phyloP scores from a whole-genome alignment of 2,888 invertebrate genomes.

The Ormyrus pomaceus region DNA sequence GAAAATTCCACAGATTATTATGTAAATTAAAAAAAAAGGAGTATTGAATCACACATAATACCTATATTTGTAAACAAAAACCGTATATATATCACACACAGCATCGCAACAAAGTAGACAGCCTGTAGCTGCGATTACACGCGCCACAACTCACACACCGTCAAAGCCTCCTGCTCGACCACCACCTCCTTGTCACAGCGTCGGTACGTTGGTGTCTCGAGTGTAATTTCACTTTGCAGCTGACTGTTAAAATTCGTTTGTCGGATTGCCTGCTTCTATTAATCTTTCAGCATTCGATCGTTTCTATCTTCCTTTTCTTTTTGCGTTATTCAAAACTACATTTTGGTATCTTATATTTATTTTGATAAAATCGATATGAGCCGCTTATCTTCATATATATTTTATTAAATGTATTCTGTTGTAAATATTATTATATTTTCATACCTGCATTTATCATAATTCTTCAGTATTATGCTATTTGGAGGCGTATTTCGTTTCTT shows the following conservation, averaged over 20 bases:
- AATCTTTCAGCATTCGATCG: slow-evolving; percentile 8
- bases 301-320: slow-evolving; percentile 9
- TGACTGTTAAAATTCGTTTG: slow-evolving; percentile 42
- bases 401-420: neutral
- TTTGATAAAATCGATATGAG: slow-evolving; percentile 17
- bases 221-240: slow-evolving; percentile 57
- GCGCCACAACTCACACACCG: slow-evolving; percentile 70
- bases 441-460: slow-evolving; percentile 6
- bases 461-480: slow-evolving; percentile 1
- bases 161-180: slow-evolving; percentile 74
- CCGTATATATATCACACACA: slow-evolving; percentile 63
- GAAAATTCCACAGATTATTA: neutral
- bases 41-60: slow-evolving; percentile 11
- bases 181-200: slow-evolving; percentile 70
- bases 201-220: slow-evolving; percentile 71
- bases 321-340: neutral
- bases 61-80: slow-evolving; percentile 28
- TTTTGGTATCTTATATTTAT: slow-evolving; percentile 1
- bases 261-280: slow-evolving; percentile 28
- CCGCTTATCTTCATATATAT: slow-evolving; percentile 8
- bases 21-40: neutral
- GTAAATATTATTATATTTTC: neutral
- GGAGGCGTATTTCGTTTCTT: slow-evolving; percentile 1
- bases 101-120: slow-evolving; percentile 73
- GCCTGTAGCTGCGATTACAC: slow-evolving; percentile 71